Evolutionary conservation across 1,140 invertebrate species (phyloP).

Genomic region (Bombus waltoni): DNA sequence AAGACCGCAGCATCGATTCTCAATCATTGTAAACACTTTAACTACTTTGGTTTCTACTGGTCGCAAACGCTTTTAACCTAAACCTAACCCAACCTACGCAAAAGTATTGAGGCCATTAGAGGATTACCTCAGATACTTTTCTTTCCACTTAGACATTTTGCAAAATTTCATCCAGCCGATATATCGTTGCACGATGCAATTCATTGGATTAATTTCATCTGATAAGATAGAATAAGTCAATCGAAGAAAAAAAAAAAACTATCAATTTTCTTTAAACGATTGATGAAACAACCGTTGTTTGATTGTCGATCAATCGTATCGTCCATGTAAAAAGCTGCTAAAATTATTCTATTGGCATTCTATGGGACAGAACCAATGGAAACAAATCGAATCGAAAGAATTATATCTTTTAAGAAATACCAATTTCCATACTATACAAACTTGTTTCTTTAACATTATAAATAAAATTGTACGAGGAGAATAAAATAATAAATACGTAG

Average conservation of each 20-base stretch:
- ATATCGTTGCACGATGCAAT: background rate
- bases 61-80: background rate
- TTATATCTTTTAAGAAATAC: background rate
- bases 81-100: background rate
- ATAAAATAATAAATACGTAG: background rate
- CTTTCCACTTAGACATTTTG: background rate
- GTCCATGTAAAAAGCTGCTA: background rate
- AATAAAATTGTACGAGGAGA: background rate
- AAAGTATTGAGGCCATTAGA: background rate
- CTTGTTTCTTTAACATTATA: background rate
- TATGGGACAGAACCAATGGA: background rate
- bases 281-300: background rate
- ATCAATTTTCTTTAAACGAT: background rate
- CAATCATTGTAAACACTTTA: slow-evolving; percentile 15
- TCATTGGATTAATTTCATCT: background rate
- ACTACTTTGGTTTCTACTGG: background rate
- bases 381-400: too few species aligned
- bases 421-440: background rate
- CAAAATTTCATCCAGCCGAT: background rate
- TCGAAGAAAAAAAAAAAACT: too few species aligned
- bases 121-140: background rate
- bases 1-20: background rate
- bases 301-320: background rate
- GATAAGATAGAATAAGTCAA: background rate
- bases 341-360: background rate